These are phyloP conservation scores for Drosophila acutilabella DNA, from an alignment of 2,888 invertebrate genomes.

Conservation along the genomic window DNA sequence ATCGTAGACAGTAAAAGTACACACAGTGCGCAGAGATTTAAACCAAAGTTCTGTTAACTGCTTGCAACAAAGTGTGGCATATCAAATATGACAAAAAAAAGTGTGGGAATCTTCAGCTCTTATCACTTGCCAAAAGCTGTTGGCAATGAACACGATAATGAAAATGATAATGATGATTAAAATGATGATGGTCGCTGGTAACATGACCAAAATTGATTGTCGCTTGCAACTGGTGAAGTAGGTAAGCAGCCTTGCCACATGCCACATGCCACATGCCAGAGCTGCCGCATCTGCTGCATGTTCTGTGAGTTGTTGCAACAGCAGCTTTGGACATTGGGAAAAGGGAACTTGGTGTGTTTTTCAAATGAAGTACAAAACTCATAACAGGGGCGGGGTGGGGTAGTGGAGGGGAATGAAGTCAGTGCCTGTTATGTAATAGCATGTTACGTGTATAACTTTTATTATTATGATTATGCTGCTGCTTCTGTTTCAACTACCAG, in stretches of 20 bases:
- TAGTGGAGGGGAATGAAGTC: constrained; percentile 25
- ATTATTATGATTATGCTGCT: constrained; percentile 78
- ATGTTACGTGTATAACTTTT: constrained; percentile 80
- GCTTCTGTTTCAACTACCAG: constrained; percentile 54
- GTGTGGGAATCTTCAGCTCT: constrained; percentile 37
- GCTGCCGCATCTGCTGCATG: constrained; percentile 6
- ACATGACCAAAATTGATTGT: constrained; percentile 46
- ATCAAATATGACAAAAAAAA: neutral
- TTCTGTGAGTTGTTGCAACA: constrained; percentile 15
- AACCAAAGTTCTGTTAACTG: neutral
- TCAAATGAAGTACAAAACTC: constrained; percentile 70
- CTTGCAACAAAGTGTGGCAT: constrained; percentile 16
- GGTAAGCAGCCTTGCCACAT: constrained; percentile 26
- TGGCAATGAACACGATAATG: constrained; percentile 13
- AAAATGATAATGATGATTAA: constrained; percentile 7
- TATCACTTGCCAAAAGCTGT: constrained; percentile 40
- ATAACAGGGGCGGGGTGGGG: constrained; percentile 44
- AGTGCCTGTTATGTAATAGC: constrained; percentile 77
- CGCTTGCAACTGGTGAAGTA: constrained; percentile 21
- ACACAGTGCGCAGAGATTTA: neutral
- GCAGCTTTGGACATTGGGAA: neutral
- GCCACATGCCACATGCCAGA: neutral
- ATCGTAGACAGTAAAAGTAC: neutral
- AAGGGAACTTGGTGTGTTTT: constrained; percentile 46
- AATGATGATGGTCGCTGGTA: constrained; percentile 11